phyloP scores from a whole-genome alignment of 2,113 vertebrate genomes.

The Hippocampus barbouri region DNA sequence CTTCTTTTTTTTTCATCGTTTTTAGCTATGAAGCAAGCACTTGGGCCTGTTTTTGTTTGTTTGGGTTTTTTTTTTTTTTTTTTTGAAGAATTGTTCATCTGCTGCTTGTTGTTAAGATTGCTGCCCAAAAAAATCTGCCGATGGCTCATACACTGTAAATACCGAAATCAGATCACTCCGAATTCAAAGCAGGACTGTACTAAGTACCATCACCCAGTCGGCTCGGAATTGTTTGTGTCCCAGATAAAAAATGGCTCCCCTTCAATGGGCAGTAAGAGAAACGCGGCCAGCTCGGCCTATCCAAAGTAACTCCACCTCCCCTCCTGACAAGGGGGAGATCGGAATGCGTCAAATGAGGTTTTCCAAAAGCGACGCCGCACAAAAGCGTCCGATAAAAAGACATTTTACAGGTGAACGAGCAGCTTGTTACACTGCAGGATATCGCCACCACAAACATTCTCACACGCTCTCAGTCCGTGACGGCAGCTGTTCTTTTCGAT shows the following conservation, averaged over 20 bases:
- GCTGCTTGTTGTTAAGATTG: too few relatives aligned
- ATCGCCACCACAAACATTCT: conserved; percentile 7
- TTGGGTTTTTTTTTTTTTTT: too few relatives aligned
- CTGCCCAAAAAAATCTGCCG: neutral
- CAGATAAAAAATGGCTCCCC: neutral
- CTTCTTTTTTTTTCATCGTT: too few relatives aligned
- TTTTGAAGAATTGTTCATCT: too few relatives aligned
- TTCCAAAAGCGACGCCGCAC: conserved; percentile 12
- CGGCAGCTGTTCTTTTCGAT: neutral
- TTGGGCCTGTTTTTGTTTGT: too few relatives aligned
- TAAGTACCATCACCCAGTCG: neutral
- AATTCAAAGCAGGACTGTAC: too few relatives aligned
- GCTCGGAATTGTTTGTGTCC: neutral
- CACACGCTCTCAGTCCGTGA: conserved; percentile 7
- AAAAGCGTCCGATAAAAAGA: conserved; percentile 17
- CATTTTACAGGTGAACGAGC: conserved; percentile 46
- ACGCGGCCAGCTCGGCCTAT: neutral
- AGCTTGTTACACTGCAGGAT: conserved; percentile 40
- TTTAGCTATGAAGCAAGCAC: too few relatives aligned
- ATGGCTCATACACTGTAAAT: neutral
- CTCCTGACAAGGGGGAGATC: neutral
- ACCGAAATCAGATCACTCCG: too few relatives aligned
- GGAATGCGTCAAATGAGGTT: conserved; percentile 27
- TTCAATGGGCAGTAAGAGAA: neutral
- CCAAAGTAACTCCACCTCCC: neutral